Evolutionary conservation across 1,140 invertebrate genomes (phyloP), one percentile per base, ranked within the genome.

Genomic region (Neomicropteryx cornuta): DNA sequence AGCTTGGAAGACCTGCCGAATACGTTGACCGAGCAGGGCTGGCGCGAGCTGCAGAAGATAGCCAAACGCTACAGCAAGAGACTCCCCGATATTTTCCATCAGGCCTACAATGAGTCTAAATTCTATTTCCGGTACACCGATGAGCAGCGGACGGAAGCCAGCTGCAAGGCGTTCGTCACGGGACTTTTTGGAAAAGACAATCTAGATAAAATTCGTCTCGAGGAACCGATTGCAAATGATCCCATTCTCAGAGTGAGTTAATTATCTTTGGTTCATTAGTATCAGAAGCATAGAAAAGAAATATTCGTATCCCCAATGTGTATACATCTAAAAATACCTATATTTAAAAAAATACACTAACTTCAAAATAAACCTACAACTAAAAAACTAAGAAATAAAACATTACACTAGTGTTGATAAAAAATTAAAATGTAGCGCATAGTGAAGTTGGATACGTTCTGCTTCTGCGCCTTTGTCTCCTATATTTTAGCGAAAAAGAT

Each of bases 121-220:
- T 46, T 40, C 23, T 48, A 81, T 76, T 81, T 84, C 54, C 71
- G 74, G 41, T 75, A 74, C 46, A 79, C 79, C 4, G 64, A 68
- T n/a, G 76, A 71, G 3, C 73, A 82, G 46, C 66, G 77, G 35
- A 75, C 78, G 13, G 53, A 69, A 38, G 70, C 71, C 39, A 83
- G 79, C 55, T 80, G 77, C 19, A 70, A 70, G 47, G 66, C 71
- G n/a, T 83, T 79, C 52, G 64, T 71, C 2, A 59, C 73, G 47
- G 79, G 77, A 31, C 55, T 83, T 11, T 83, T 83, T 57, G 76
- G 76, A 5, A 53, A 59, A 19, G 49, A 62, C 19, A 56, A 53
- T 8, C 61, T 57, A 43, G 21, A 49, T 4, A 35, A 58, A 29
- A 62, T 74, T 32, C 51, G 40, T 34, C 46, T 45, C 33, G 44